Percentiles rank a stretch among this genome's conserved stretches.
These are phyloP conservation scores for Chromobotia macracanthus DNA, from an alignment of 2,797 vertebrate genomes.

Conservation along the genomic window DNA sequence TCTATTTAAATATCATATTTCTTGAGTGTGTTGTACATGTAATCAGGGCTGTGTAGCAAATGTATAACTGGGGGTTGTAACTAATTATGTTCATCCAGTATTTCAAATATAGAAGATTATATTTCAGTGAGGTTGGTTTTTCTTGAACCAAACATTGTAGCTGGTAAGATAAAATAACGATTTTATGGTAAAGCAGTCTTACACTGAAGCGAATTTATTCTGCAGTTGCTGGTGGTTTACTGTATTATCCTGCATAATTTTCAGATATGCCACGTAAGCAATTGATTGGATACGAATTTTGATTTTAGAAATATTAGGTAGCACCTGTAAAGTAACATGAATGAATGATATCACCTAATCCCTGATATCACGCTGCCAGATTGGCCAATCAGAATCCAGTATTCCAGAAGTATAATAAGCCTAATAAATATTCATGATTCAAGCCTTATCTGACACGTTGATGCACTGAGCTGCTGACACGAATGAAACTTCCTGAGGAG, in stretches of 20 bases:
- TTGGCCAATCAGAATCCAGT: not conserved
- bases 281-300: no score
- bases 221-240: no score
- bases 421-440: conserved; percentile 5
- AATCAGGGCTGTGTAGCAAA: not conserved
- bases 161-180: no score
- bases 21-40: not conserved
- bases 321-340: no score
- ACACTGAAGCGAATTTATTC: no score
- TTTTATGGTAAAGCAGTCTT: no score
- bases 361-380: not conserved
- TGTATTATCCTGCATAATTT: no score
- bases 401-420: not conserved
- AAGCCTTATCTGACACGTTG: not conserved
- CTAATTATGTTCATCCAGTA: not conserved
- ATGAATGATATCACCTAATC: no score
- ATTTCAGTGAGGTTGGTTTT: not conserved
- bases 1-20: not conserved
- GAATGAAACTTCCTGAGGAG: not conserved
- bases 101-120: not conserved
- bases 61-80: not conserved
- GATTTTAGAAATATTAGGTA: no score
- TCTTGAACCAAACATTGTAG: not conserved
- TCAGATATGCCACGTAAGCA: no score
- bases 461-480: not conserved